A percentile compares a stretch with the other conserved stretches of the same genome.
Conservation (phyloP, 1,140 invertebrate genomes). For the Camponotus vicinus region DNA sequence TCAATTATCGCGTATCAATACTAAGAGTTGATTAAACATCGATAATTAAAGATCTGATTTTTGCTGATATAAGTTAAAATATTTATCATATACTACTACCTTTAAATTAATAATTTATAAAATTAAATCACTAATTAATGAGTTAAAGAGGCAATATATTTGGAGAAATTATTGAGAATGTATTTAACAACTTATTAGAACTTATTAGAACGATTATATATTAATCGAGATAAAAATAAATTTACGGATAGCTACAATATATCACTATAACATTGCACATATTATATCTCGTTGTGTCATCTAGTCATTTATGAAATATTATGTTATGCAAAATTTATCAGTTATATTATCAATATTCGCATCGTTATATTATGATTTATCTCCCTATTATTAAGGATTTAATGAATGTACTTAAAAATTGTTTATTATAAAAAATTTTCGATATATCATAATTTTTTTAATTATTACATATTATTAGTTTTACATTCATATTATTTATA, state of each 20-base stretch:
- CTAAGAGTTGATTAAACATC: neutral
- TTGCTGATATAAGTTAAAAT: neutral
- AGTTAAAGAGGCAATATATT: neutral
- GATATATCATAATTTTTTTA: no score
- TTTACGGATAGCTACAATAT: neutral
- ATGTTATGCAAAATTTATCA: conserved; percentile 24
- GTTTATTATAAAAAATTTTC: no score
- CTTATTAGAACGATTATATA: neutral
- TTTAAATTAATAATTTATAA: conserved; percentile 23
- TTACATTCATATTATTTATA: no score
- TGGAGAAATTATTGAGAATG: neutral
- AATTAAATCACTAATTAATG: neutral
- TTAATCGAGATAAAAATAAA: conserved; percentile 21
- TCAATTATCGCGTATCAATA: neutral
- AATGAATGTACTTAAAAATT: neutral
- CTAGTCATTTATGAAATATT: neutral
- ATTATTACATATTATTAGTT: no score
- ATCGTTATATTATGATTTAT: neutral
- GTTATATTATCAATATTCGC: neutral
- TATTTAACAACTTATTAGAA: conserved; percentile 18
- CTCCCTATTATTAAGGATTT: neutral
- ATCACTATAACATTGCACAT: neutral
- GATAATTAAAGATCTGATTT: neutral
- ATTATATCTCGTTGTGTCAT: neutral
- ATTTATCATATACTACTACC: neutral